Conservation (phyloP, 2,797 vertebrate species). For the Thripadectes ignobilis region DNA sequence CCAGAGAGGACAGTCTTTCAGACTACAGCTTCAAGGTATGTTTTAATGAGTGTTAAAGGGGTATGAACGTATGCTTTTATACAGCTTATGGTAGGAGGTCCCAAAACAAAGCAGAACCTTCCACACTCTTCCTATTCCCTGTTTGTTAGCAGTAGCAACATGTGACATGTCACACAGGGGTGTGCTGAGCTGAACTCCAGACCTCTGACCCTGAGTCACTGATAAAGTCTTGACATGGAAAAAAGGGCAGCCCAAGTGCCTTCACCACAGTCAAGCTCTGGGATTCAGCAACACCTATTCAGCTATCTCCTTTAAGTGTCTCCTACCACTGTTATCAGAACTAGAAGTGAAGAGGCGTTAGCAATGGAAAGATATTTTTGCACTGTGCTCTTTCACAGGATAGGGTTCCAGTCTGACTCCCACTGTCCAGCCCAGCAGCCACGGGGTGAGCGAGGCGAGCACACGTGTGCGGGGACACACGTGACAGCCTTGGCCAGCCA, state of each 20-base stretch:
- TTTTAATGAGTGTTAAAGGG: neutral
- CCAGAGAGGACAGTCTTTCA: neutral
- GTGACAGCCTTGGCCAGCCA: neutral
- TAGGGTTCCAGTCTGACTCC: neutral
- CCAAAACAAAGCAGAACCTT: neutral
- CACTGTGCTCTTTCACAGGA: neutral
- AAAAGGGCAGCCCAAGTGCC: neutral
- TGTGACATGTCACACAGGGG: neutral
- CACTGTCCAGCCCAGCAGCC: neutral
- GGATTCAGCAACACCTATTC: neutral
- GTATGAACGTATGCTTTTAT: neutral
- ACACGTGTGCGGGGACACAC: rapidly evolving
- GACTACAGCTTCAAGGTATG: neutral
- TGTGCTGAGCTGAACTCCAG: neutral
- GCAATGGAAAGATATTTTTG: neutral
- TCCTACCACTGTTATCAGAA: neutral
- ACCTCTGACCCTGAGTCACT: neutral
- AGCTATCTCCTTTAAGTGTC: neutral
- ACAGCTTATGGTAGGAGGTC: neutral
- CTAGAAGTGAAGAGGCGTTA: neutral
- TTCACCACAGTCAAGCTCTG: neutral
- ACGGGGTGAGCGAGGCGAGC: rapidly evolving
- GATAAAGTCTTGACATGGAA: conserved; percentile 28
- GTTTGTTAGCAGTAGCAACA: neutral
- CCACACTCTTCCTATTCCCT: neutral